A percentile compares a stretch with the other conserved stretches of the same genome.
phyloP scores from a whole-genome alignment of 2,888 invertebrate species.

The Danaus chrysippus region DNA sequence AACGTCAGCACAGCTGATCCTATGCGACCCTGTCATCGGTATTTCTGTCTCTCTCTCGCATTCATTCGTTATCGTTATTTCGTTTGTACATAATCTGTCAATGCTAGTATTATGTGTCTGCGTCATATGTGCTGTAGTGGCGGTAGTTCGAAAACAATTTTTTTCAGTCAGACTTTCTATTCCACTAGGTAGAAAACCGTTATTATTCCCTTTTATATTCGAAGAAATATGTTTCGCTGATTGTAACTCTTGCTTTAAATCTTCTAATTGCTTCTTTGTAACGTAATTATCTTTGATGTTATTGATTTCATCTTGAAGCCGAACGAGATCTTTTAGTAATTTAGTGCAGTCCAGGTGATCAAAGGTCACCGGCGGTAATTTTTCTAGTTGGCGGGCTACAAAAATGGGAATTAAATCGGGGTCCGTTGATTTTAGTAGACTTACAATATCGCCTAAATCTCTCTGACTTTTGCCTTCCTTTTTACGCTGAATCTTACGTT shows the following conservation, averaged over 20 bases:
- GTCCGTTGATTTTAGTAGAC: constrained; percentile 8
- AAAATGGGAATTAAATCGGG: constrained; percentile 12
- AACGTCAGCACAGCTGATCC: constrained; percentile 8
- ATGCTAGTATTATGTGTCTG: constrained; percentile 5
- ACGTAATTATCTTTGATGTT: constrained; percentile 11
- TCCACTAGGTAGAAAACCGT: constrained; percentile 6
- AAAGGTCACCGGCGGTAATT: constrained; percentile 12
- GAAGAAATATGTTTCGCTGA: constrained; percentile 8
- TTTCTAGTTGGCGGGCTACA: no score
- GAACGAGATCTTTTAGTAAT: constrained; percentile 13
- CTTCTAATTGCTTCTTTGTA: constrained; percentile 10
- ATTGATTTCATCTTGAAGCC: constrained; percentile 14
- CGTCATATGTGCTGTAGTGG: constrained; percentile 5
- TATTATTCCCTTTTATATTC: constrained; percentile 6
- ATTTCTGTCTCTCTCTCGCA: constrained; percentile 5
- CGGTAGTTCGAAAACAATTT: background rate
- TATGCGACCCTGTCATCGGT: no score
- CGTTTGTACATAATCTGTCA: constrained; percentile 1
- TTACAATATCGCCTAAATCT: no score
- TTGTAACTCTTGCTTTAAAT: constrained; percentile 5
- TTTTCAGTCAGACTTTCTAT: constrained; percentile 1
- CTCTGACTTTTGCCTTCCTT: constrained; percentile 12
- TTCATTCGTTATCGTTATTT: constrained; percentile 4
- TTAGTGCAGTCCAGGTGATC: constrained; percentile 14
- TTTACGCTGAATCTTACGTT: no score